Conservation (phyloP, 2,888 invertebrate genomes). For the Aphidius colemani region DNA sequence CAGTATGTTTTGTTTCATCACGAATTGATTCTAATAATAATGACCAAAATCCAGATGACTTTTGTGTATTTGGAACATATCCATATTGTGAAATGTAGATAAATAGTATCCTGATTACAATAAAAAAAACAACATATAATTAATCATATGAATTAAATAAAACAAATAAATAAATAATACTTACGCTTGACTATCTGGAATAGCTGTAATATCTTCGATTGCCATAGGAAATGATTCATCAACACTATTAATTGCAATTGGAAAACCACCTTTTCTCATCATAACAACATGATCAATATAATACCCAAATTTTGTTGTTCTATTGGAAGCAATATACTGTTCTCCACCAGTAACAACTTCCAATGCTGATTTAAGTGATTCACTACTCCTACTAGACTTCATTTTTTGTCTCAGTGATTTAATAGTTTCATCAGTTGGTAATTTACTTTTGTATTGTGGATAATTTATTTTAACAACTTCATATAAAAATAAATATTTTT, state of each 20-base stretch:
- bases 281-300: slow-evolving; percentile 64
- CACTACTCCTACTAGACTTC: slow-evolving; percentile 49
- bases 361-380: slow-evolving; percentile 62
- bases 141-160: not conserved
- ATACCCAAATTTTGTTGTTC: slow-evolving; percentile 65
- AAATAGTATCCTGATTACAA: slow-evolving; percentile 66
- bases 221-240: not conserved
- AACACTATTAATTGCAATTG: slow-evolving; percentile 57
- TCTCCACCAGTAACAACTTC: slow-evolving; percentile 65
- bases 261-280: slow-evolving; percentile 63
- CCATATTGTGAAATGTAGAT: slow-evolving; percentile 63
- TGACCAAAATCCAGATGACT: slow-evolving; percentile 63
- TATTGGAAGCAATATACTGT: slow-evolving; percentile 63
- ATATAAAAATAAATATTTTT: slow-evolving; percentile 59
- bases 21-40: slow-evolving; percentile 66
- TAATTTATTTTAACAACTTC: slow-evolving; percentile 64
- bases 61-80: slow-evolving; percentile 67
- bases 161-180: slow-evolving; percentile 32
- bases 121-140: not conserved
- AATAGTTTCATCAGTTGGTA: slow-evolving; percentile 59
- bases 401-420: slow-evolving; percentile 41
- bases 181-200: slow-evolving; percentile 61
- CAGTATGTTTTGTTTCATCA: slow-evolving; percentile 62
- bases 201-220: slow-evolving; percentile 60
- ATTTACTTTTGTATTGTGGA: slow-evolving; percentile 58